Evolutionary conservation across 2,797 vertebrate genomes (phyloP).

Genomic region (Eulemur mongoz): DNA sequence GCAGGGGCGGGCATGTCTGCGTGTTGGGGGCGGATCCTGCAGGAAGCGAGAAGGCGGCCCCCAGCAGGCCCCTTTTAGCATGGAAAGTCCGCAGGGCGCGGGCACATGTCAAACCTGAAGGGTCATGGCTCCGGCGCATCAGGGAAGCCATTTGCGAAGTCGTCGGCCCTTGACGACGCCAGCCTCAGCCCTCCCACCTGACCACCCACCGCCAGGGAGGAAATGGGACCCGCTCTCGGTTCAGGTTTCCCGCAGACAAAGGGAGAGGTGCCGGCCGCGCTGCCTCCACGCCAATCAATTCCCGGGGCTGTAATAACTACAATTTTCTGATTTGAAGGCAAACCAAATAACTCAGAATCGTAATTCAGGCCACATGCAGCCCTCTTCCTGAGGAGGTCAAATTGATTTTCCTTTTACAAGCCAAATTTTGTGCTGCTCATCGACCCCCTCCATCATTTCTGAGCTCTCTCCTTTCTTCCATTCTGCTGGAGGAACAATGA

Average conservation of each 20-base stretch:
- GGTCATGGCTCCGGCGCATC: rapidly evolving
- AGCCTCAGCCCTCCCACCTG: neutral
- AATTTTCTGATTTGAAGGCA: constrained; percentile 70
- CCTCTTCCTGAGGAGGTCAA: constrained; percentile 2
- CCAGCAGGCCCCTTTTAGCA: rapidly evolving
- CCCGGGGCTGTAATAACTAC: constrained; percentile 46
- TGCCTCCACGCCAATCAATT: neutral
- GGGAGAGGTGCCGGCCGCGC: neutral
- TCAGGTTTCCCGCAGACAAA: neutral
- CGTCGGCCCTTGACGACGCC: rapidly evolving
- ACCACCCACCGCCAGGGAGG: neutral
- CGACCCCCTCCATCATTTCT: neutral
- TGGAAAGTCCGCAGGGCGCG: rapidly evolving
- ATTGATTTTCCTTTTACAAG: constrained; percentile 54
- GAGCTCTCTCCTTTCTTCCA: neutral
- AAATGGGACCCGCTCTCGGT: neutral
- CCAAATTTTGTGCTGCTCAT: neutral
- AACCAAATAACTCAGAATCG: constrained; percentile 39
- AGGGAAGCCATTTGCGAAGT: neutral
- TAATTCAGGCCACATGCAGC: neutral
- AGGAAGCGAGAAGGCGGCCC: neutral
- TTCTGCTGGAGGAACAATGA: neutral
- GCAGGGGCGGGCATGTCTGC: rapidly evolving
- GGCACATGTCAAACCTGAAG: rapidly evolving
- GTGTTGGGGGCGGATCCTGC: neutral